phyloP scores from a whole-genome alignment of 1,140 invertebrate genomes.

The Megalonaias nervosa region DNA sequence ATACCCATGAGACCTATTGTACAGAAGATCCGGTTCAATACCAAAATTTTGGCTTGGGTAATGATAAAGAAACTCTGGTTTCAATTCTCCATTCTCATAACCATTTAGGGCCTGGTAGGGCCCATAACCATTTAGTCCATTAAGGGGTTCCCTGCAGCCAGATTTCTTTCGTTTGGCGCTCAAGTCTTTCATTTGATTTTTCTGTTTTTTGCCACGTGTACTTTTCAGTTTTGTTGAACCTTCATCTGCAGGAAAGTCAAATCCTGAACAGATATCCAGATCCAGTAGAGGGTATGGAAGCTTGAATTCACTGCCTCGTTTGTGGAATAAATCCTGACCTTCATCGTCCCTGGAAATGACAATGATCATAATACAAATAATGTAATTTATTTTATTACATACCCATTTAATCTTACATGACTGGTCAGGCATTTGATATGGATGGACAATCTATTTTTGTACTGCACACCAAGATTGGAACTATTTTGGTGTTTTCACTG shows the following conservation, averaged over 20 bases:
- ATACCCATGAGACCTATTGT: constrained; percentile 61
- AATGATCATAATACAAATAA: too few species aligned
- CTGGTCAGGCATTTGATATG: too few species aligned
- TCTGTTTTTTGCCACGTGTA: constrained; percentile 82
- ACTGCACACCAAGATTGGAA: too few species aligned
- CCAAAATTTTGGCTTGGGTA: constrained; percentile 60
- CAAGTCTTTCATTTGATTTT: constrained; percentile 93
- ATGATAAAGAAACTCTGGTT: constrained; percentile 64
- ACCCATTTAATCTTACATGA: too few species aligned
- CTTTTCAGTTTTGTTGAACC: constrained; percentile 56
- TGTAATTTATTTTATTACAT: too few species aligned
- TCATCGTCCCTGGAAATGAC: constrained; percentile 91
- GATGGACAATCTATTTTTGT: too few species aligned
- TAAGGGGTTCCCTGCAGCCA: constrained; percentile 57
- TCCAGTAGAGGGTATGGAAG: constrained; percentile 92
- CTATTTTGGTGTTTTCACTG: too few species aligned
- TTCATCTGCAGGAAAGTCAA: constrained; percentile 64
- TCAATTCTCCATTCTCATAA: constrained; percentile 63
- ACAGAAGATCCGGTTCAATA: constrained; percentile 60
- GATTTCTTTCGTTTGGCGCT: constrained; percentile 91
- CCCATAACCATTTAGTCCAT: constrained; percentile 68
- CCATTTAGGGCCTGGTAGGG: constrained; percentile 64
- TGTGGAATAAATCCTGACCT: constrained; percentile 94
- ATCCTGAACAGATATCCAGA: constrained; percentile 66
- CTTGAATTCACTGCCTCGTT: constrained; percentile 99